Conservation (phyloP, 2,888 invertebrate species). For the Troglohyphantes excavatus region DNA sequence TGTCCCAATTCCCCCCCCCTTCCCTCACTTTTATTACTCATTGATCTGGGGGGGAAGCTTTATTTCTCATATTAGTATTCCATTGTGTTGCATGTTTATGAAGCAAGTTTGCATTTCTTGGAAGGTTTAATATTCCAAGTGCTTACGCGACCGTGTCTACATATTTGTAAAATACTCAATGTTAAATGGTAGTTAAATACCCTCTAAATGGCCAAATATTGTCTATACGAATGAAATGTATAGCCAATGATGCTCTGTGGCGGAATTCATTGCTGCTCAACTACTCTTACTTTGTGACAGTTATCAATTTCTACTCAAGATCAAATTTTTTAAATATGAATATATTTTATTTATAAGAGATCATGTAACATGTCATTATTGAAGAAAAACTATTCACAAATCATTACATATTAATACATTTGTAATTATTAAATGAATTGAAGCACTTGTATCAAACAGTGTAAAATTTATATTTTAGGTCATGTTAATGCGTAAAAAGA, state of each 20-base stretch:
- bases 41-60: not conserved
- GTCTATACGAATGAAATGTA: not conserved
- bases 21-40: too few relatives aligned
- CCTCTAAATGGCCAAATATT: not conserved
- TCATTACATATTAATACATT: too few relatives aligned
- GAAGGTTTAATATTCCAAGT: not conserved
- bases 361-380: too few relatives aligned
- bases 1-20: too few relatives aligned
- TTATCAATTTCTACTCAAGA: not conserved
- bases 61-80: not conserved
- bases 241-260: not conserved
- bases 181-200: not conserved
- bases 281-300: not conserved
- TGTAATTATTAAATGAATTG: too few relatives aligned
- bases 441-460: too few relatives aligned
- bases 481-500: too few relatives aligned
- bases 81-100: not conserved
- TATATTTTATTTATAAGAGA: too few relatives aligned
- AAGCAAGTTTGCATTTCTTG: not conserved
- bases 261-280: not conserved
- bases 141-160: not conserved
- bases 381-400: too few relatives aligned
- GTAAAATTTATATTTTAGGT: too few relatives aligned
- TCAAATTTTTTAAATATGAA: too few relatives aligned
- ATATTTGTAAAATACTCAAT: not conserved